A percentile compares a stretch with the other conserved stretches of the same genome.
phyloP scores from a whole-genome alignment of 2,888 invertebrate genomes.

The Drosophila vallismaia region DNA sequence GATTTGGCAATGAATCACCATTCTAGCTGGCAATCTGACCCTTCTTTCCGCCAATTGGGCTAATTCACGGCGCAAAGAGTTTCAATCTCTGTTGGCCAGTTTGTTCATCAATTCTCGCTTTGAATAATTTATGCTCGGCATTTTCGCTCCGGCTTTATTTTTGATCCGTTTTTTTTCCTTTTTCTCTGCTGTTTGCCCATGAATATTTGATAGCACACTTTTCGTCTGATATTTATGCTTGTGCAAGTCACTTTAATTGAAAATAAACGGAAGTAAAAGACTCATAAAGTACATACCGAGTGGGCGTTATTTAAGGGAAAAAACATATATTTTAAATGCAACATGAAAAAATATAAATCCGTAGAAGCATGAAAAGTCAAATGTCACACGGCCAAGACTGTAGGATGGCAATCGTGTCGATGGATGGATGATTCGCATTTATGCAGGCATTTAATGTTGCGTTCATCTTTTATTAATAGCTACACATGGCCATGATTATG shows the following conservation, averaged over 20 bases:
- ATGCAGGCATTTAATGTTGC: conserved; percentile 53
- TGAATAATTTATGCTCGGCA: conserved; percentile 33
- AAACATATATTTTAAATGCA: conserved; percentile 5
- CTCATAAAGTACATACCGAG: conserved; percentile 21
- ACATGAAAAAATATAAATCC: conserved; percentile 31
- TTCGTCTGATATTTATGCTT: conserved; percentile 23
- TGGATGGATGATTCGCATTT: conserved; percentile 31
- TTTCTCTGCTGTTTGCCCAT: conserved; percentile 18
- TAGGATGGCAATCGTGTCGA: conserved; percentile 15
- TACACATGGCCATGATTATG: conserved; percentile 36
- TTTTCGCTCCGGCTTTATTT: not conserved
- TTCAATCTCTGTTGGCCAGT: conserved; percentile 31
- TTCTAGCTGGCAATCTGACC: not conserved
- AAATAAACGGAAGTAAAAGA: conserved; percentile 33
- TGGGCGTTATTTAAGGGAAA: not conserved
- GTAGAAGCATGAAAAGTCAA: conserved; percentile 46
- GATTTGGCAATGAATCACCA: conserved; percentile 14
- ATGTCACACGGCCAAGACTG: conserved; percentile 41
- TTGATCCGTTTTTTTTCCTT: not conserved
- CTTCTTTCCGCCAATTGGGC: conserved; percentile 10
- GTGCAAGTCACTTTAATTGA: conserved; percentile 28
- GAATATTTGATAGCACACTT: conserved; percentile 54
- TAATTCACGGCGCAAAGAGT: conserved; percentile 4
- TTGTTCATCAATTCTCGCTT: conserved; percentile 34
- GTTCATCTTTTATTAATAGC: conserved; percentile 55